These are phyloP conservation scores for Garrulus glandarius DNA, from an alignment of 2,797 vertebrate species.

Conservation along the genomic window DNA sequence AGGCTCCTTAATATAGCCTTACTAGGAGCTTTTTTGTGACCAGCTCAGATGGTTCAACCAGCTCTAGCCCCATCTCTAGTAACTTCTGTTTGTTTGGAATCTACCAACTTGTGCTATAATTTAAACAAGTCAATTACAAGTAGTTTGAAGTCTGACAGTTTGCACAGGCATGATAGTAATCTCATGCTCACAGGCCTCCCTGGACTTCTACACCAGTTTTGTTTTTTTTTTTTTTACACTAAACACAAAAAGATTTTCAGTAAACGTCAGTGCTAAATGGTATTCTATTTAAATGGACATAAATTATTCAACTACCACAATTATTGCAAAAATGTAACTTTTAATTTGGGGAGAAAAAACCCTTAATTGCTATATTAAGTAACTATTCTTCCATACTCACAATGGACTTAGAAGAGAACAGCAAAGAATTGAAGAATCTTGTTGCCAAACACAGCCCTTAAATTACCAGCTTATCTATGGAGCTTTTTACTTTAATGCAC, in stretches of 20 bases:
- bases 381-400: slow-evolving; percentile 28
- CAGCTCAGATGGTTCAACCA: neutral
- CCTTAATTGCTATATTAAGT: slow-evolving; percentile 46
- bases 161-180: neutral
- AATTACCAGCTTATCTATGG: slow-evolving; percentile 11
- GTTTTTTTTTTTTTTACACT: slow-evolving; percentile 28
- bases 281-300: slow-evolving; percentile 45
- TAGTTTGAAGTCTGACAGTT: neutral
- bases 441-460: slow-evolving; percentile 36
- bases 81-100: neutral
- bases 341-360: slow-evolving; percentile 29
- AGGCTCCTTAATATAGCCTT: neutral
- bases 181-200: neutral
- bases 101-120: neutral
- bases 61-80: neutral
- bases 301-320: slow-evolving; percentile 67
- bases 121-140: neutral
- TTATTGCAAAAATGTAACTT: slow-evolving; percentile 69
- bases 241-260: slow-evolving; percentile 41
- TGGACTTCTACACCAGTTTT: neutral
- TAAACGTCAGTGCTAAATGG: slow-evolving; percentile 26
- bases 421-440: slow-evolving; percentile 17
- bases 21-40: neutral
- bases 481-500: slow-evolving; percentile 42
- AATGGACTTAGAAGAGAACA: slow-evolving; percentile 3